Evolutionary conservation across 1,140 invertebrate species (phyloP).

Genomic region (Daktulosphaira vitifoliae): DNA sequence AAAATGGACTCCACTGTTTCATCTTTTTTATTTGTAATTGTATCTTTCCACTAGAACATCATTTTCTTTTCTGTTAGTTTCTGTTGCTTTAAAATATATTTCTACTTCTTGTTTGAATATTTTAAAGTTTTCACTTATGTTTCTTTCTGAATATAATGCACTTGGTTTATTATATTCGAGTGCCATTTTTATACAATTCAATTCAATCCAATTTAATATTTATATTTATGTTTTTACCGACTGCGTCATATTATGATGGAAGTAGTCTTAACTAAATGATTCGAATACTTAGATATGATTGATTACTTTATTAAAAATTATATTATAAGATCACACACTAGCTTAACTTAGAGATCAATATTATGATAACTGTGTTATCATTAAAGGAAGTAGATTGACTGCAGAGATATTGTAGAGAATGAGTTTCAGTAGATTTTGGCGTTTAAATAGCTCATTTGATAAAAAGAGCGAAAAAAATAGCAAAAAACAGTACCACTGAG

Average conservation of each 20-base stretch:
- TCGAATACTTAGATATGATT: too few species aligned
- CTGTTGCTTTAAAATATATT: slow-evolving; percentile 7
- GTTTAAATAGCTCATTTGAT: too few species aligned
- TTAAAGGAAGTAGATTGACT: too few species aligned
- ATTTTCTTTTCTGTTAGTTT: background rate
- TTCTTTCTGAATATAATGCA: background rate
- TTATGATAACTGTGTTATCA: too few species aligned
- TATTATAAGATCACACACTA: too few species aligned
- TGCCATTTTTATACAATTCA: background rate
- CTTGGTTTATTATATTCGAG: background rate
- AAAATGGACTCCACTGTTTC: slow-evolving; percentile 35
- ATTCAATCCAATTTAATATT: background rate
- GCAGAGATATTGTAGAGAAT: too few species aligned
- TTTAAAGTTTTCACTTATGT: background rate
- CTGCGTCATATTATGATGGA: slow-evolving; percentile 1
- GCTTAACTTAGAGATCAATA: too few species aligned
- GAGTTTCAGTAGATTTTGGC: too few species aligned
- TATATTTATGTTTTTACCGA: background rate
- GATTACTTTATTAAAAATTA: too few species aligned
- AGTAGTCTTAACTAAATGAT: too few species aligned
- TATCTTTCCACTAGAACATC: background rate
- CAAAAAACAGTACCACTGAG: too few species aligned
- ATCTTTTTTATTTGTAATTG: slow-evolving; percentile 34
- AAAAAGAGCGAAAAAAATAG: too few species aligned
- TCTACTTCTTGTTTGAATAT: background rate